Evolutionary conservation across 2,113 vertebrate species (phyloP).

Genomic region (Morone chrysops): DNA sequence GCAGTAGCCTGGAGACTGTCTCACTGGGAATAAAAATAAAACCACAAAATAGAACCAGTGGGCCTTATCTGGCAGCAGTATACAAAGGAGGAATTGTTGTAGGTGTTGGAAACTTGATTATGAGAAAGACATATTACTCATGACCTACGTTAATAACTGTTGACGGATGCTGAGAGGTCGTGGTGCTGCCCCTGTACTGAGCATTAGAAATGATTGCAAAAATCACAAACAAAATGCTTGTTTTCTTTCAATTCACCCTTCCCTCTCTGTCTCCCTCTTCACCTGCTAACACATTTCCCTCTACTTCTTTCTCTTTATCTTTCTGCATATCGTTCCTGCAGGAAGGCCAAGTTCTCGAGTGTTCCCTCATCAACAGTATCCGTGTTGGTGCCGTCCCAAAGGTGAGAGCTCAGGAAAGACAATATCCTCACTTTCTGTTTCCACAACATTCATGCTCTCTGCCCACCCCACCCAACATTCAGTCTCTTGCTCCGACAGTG

Average conservation of each 20-base stretch:
- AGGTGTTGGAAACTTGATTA: background rate
- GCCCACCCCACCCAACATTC: background rate
- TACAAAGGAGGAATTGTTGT: background rate
- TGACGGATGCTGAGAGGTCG: conserved; percentile 2
- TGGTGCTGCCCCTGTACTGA: background rate
- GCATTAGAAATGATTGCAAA: background rate
- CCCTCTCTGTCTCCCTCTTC: background rate
- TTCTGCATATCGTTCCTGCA: conserved; percentile 44
- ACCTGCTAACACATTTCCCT: background rate
- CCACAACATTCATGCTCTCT: conserved; percentile 1
- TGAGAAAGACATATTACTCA: background rate
- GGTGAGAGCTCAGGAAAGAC: conserved; percentile 83
- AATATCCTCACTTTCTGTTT: conserved; percentile 32
- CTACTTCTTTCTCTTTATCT: background rate
- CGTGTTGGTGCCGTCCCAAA: conserved; percentile 91
- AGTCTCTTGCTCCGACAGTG: background rate
- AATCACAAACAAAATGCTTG: conserved; percentile 5
- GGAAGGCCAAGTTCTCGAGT: conserved; percentile 98
- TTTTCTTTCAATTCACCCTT: background rate
- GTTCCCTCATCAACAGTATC: conserved; percentile 98
- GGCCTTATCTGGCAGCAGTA: background rate
- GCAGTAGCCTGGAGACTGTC: background rate
- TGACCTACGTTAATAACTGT: background rate
- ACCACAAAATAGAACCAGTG: background rate
- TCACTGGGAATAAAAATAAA: background rate